Percentiles rank a stretch among this genome's conserved stretches.
Evolutionary conservation across 2,888 invertebrate species (phyloP).

Genomic region (Melanophora roralis): DNA sequence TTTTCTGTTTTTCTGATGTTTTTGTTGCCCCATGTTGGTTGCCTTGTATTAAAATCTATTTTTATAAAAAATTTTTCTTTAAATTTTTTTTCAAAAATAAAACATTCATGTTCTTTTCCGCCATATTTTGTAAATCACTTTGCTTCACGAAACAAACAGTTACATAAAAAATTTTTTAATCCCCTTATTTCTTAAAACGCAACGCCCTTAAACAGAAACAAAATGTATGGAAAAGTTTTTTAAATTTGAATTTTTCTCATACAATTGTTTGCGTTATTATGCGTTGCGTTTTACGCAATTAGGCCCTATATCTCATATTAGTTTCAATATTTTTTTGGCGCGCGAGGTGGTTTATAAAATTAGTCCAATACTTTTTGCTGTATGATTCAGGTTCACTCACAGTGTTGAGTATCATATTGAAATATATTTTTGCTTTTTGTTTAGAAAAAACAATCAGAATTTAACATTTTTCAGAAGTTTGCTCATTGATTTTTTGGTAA

Average conservation of each 20-base stretch:
- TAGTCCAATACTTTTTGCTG: too few relatives aligned
- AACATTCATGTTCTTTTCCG: constrained; percentile 64
- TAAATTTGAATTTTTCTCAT: too few relatives aligned
- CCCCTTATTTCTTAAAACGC: too few relatives aligned
- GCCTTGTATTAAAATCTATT: constrained; percentile 62
- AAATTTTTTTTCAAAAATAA: constrained; percentile 65
- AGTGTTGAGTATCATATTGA: constrained; percentile 74
- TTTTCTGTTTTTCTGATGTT: neutral
- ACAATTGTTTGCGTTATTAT: constrained; percentile 15
- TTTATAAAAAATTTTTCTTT: constrained; percentile 47
- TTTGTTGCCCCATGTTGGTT: constrained; percentile 39
- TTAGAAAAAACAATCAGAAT: constrained; percentile 4
- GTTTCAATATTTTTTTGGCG: too few relatives aligned
- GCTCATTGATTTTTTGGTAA: constrained; percentile 59
- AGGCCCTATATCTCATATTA: too few relatives aligned
- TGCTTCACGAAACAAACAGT: too few relatives aligned
- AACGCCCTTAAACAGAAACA: too few relatives aligned
- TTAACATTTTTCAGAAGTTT: constrained; percentile 39
- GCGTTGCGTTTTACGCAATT: too few relatives aligned
- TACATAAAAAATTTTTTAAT: too few relatives aligned
- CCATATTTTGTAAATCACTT: too few relatives aligned
- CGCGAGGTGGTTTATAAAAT: too few relatives aligned
- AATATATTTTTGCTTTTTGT: constrained; percentile 63
- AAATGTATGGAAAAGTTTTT: too few relatives aligned
- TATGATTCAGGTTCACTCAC: constrained; percentile 59